Conservation (phyloP, 2,888 invertebrate species). For the Xestobium rufovillosum region DNA sequence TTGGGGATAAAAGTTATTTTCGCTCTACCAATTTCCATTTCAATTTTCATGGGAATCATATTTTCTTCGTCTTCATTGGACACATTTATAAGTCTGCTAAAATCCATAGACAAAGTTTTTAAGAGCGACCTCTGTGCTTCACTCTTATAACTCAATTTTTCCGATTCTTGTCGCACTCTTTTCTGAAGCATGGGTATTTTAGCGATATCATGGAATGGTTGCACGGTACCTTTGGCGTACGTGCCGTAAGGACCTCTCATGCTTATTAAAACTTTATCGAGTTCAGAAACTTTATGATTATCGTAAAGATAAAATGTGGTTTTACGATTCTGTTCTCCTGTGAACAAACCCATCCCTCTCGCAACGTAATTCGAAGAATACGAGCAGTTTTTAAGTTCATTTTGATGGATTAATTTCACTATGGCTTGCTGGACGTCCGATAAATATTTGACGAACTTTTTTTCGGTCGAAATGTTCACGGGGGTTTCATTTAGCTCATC, state of each 20-base stretch:
- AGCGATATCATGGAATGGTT: constrained; percentile 21
- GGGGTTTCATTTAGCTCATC: constrained; percentile 47
- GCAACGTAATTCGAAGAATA: constrained; percentile 50
- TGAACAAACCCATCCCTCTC: constrained; percentile 53
- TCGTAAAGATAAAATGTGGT: constrained; percentile 52
- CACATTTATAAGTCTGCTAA: constrained; percentile 15
- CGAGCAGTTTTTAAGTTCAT: too few species aligned
- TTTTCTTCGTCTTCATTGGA: constrained; percentile 15
- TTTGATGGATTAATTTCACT: constrained; percentile 19
- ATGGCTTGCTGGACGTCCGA: constrained; percentile 43
- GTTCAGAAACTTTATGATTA: constrained; percentile 21
- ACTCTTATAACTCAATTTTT: constrained; percentile 7
- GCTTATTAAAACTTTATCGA: constrained; percentile 30
- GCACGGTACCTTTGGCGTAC: constrained; percentile 29
- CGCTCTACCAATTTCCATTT: constrained; percentile 44
- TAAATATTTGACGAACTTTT: constrained; percentile 49
- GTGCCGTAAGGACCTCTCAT: constrained; percentile 38
- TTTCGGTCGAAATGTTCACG: constrained; percentile 37
- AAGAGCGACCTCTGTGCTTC: constrained; percentile 19
- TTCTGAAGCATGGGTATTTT: constrained; percentile 16
- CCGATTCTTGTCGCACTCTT: constrained; percentile 7
- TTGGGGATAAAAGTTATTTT: constrained; percentile 48
- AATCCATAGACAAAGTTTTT: constrained; percentile 19
- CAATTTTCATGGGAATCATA: constrained; percentile 48
- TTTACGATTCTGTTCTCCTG: constrained; percentile 50